phyloP scores from a whole-genome alignment of 1,140 invertebrate species.

The Diachasma alloeum region DNA sequence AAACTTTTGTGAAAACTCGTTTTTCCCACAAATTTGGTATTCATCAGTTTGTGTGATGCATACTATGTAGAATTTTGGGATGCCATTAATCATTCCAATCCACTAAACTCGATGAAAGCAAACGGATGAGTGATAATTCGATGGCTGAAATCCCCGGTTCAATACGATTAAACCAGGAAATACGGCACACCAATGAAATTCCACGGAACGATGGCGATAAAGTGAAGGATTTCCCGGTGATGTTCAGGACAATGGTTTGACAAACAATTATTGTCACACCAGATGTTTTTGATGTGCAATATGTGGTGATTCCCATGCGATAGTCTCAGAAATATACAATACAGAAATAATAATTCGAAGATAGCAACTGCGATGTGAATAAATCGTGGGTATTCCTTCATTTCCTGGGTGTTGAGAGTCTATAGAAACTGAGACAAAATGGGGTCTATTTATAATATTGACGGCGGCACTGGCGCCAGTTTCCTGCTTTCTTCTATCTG shows the following conservation, averaged over 20 bases:
- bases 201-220: not conserved
- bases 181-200: not conserved
- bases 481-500: constrained; percentile 13
- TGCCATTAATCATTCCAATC: not conserved
- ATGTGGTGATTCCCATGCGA: constrained; percentile 17
- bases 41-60: not conserved
- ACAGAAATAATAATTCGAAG: not conserved
- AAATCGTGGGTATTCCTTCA: not conserved
- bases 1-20: too few relatives aligned
- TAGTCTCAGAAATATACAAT: not conserved
- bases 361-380: not conserved
- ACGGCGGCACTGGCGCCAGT: not conserved
- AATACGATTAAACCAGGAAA: not conserved
- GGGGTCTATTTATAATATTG: constrained; percentile 23
- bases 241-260: not conserved
- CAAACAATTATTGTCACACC: constrained; percentile 13
- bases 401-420: not conserved
- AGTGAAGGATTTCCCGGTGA: not conserved
- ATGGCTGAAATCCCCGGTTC: not conserved
- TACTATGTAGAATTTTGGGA: not conserved
- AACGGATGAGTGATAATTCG: not conserved
- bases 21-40: too few relatives aligned
- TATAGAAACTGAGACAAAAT: constrained; percentile 7
- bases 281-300: not conserved
- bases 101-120: not conserved